These are phyloP conservation scores for Callyntrura sp. DNA, from an alignment of 2,888 invertebrate genomes.

Conservation along the genomic window DNA sequence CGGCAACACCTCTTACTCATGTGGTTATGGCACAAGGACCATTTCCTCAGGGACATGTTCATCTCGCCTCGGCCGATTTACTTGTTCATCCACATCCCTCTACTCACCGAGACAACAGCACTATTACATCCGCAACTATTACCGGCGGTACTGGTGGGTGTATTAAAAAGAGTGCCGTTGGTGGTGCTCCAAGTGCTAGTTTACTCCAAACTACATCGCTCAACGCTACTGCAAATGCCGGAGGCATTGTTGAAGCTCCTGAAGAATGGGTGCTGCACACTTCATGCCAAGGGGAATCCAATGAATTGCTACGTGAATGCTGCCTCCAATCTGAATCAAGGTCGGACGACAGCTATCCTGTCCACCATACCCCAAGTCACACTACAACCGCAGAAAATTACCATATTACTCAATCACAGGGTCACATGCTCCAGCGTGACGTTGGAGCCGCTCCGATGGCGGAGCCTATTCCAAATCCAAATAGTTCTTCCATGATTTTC, in stretches of 20 bases:
- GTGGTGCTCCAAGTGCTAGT: slow-evolving; percentile 65
- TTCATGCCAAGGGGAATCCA: slow-evolving; percentile 82
- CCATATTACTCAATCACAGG: slow-evolving; percentile 66
- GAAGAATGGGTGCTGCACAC: slow-evolving; percentile 84
- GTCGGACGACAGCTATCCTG: slow-evolving; percentile 77
- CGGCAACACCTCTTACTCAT: slow-evolving; percentile 76
- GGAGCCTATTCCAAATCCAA: slow-evolving; percentile 55
- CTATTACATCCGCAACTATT: slow-evolving; percentile 16
- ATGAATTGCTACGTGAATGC: slow-evolving; percentile 83
- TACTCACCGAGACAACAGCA: slow-evolving; percentile 30
- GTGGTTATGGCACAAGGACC: slow-evolving; percentile 73
- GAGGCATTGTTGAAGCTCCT: slow-evolving; percentile 73
- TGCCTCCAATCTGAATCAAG: slow-evolving; percentile 82
- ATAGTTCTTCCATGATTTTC: slow-evolving; percentile 82
- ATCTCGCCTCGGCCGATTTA: slow-evolving; percentile 72
- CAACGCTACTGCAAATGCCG: slow-evolving; percentile 38
- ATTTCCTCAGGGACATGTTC: slow-evolving; percentile 75
- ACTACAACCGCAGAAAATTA: slow-evolving; percentile 46
- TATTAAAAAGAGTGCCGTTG: slow-evolving; percentile 59
- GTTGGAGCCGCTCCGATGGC: slow-evolving; percentile 25
- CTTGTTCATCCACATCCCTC: slow-evolving; percentile 67
- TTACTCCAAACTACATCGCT: slow-evolving; percentile 31
- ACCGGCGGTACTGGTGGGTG: slow-evolving; percentile 42
- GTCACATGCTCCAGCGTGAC: slow-evolving; percentile 64
- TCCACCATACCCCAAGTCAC: slow-evolving; percentile 60